A percentile compares a stretch with the other conserved stretches of the same genome.
Conservation (phyloP, 1,140 invertebrate genomes). For the Phocides pigmalion region DNA sequence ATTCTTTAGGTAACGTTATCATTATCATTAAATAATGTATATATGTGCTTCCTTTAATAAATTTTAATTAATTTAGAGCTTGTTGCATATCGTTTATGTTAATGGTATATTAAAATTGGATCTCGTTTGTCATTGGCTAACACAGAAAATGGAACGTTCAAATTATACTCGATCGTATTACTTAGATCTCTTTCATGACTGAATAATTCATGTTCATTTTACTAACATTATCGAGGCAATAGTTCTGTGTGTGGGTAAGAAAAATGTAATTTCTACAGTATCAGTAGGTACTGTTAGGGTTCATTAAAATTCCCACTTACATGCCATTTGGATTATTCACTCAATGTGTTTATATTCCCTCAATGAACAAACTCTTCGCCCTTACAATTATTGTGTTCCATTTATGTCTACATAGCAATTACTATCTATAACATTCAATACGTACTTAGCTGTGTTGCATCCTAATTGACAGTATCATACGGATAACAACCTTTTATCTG, state of each 20-base stretch:
- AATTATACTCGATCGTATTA: neutral
- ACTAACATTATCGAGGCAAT: no score
- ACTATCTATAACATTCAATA: conserved; percentile 10
- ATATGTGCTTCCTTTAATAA: no score
- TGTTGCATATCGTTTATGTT: neutral
- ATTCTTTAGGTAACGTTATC: no score
- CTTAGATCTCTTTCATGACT: neutral
- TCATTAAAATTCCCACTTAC: conserved; percentile 14
- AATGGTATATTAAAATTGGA: neutral
- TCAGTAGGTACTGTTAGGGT: neutral
- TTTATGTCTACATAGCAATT: conserved; percentile 14
- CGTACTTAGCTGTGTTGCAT: conserved; percentile 9
- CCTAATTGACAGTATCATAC: neutral
- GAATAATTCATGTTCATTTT: no score
- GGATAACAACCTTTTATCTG: neutral
- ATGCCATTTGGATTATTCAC: conserved; percentile 6
- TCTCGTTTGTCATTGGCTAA: neutral
- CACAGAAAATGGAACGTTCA: neutral
- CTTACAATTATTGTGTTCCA: conserved; percentile 1
- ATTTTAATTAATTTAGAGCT: neutral
- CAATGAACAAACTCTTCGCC: conserved; percentile 3
- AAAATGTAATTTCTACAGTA: no score
- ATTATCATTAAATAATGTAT: no score
- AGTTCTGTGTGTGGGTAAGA: no score
- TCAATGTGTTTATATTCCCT: conserved; percentile 6